These are phyloP conservation scores for Schizaphis graminum DNA, from an alignment of 2,888 invertebrate species.

Conservation along the genomic window DNA sequence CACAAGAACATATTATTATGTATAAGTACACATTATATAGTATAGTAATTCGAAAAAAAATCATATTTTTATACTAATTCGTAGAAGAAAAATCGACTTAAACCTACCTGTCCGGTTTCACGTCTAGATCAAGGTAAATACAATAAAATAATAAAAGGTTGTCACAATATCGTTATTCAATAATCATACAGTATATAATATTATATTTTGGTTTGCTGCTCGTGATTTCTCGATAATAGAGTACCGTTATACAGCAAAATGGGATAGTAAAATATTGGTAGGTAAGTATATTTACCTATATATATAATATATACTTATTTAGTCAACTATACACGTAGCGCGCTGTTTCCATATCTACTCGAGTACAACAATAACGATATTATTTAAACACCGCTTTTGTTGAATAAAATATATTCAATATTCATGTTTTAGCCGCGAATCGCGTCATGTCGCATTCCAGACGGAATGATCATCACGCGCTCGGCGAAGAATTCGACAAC, in stretches of 20 bases:
- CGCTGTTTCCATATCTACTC: neutral
- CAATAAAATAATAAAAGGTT: too few relatives aligned
- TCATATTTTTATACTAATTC: too few relatives aligned
- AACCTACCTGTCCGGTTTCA: too few relatives aligned
- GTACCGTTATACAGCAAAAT: neutral
- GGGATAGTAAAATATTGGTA: neutral
- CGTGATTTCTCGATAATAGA: neutral
- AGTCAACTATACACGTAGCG: neutral
- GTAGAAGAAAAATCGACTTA: too few relatives aligned
- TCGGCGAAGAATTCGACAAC: slow-evolving; percentile 31
- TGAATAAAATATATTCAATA: neutral
- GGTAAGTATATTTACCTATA: neutral
- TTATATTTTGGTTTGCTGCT: too few relatives aligned
- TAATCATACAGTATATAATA: too few relatives aligned
- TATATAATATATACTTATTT: neutral
- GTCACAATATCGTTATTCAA: too few relatives aligned
- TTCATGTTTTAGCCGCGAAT: neutral
- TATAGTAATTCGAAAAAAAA: too few relatives aligned
- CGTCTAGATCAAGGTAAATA: too few relatives aligned
- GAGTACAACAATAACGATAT: neutral
- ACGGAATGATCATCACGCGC: neutral
- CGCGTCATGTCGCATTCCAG: neutral
- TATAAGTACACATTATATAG: too few relatives aligned
- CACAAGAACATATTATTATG: too few relatives aligned
- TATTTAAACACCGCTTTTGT: neutral